A percentile compares a stretch with the other conserved stretches of the same genome.
Evolutionary conservation across 2,113 vertebrate species (phyloP).

Genomic region (Periophthalmodon schlosseri): DNA sequence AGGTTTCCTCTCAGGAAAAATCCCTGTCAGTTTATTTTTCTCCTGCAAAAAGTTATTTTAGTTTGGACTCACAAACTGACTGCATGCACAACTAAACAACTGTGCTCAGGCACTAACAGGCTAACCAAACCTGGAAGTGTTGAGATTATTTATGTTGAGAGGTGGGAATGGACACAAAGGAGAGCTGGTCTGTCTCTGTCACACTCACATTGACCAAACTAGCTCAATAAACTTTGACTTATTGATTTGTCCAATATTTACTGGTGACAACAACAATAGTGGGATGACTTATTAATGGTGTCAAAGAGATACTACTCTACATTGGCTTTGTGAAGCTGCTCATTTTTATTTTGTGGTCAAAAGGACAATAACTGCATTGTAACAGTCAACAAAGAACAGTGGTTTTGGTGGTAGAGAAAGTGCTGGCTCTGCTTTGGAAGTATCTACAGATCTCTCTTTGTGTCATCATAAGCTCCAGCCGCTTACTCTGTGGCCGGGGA

Average conservation of each 20-base stretch:
- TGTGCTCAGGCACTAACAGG: conserved; percentile 64
- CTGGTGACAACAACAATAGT: not conserved
- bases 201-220: conserved; percentile 24
- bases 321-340: not conserved
- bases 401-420: not conserved
- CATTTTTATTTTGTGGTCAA: not conserved
- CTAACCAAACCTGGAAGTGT: conserved; percentile 73
- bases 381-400: not conserved
- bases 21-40: conserved; percentile 83
- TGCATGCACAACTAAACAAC: conserved; percentile 72
- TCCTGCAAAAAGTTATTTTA: conserved; percentile 81
- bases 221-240: not conserved
- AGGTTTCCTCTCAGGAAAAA: conserved; percentile 84
- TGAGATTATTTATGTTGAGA: conserved; percentile 72
- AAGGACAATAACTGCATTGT: conserved; percentile 1
- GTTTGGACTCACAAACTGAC: conserved; percentile 79
- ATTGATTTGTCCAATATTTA: not conserved
- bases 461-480: conserved; percentile 19
- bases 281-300: not conserved
- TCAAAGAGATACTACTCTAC: not conserved
- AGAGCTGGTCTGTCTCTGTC: conserved; percentile 55
- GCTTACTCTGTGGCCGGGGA: conserved; percentile 24
- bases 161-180: conserved; percentile 36
- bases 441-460: conserved; percentile 21
- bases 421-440: not conserved